Base-by-base conservation (phyloP, 2,888 invertebrate species). In the Tachina grossa region DNA sequence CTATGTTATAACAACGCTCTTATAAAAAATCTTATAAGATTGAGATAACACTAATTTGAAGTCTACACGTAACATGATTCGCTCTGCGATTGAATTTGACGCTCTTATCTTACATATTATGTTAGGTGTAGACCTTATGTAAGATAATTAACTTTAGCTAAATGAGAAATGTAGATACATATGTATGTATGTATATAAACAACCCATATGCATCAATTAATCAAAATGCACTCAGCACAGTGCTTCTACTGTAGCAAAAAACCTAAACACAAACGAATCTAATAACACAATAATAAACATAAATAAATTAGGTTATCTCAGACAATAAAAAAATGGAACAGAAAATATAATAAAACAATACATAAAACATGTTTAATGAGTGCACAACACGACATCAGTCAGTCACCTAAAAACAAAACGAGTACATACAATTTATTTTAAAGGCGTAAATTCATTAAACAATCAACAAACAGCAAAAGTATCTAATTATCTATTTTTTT, bases 381-480 rank as follows among this genome's bases (percentile, higher is more conserved):
- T 13, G 53, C 68, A 51, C 68, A 75, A 66, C 49, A 74, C 59
- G 74, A 57, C 66, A 43, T 16, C 57, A 66, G 4, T 16, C 57
- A 66, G 4, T 11, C 68, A 61, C 9, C 11, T 49, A 63, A 57
- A 82, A 39, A 49, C n/a, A 55, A 45, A 45, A 61, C 16, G 47
- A 31, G 31, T 31, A 31, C 31, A 0, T 45, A n/a, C 2, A 16
- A 4, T 41, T 41, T 41, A 63, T 59, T 74, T 68, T 78, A n/a
- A 63, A 76, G 51, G 59, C 76, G 71, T 80, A 77, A 77, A 77
- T 80, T 76, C 68, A 84, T 77, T 77, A 72, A 72, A 61, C 65
- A 77, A 57, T 85, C 61, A 81, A 74, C 55, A 81, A 74, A 77
- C 78, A 85, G 77, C 74, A 72, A 80, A 80, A 65, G 65, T 74